These are phyloP conservation scores for Mastacembelus armatus DNA, from an alignment of 2,797 vertebrate species.

Conservation along the genomic window DNA sequence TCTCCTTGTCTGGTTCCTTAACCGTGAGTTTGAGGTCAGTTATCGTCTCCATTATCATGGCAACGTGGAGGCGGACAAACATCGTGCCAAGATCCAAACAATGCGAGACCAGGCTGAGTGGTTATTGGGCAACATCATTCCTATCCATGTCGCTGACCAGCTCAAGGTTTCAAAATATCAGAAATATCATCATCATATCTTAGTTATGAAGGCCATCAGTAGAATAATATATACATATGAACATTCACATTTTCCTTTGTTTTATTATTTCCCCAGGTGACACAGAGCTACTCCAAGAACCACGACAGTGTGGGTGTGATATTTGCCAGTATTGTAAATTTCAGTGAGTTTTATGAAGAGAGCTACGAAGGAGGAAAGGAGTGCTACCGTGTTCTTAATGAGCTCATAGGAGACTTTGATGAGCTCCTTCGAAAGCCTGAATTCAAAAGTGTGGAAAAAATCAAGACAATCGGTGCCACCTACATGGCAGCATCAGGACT, in stretches of 20 bases:
- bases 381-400: conserved; percentile 97
- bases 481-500: conserved; percentile 98
- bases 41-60: conserved; percentile 99
- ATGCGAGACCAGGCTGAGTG: conserved; percentile 98
- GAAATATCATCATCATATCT: no score
- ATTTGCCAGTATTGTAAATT: conserved; percentile 98
- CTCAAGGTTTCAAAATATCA: conserved; percentile 94
- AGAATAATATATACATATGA: neutral
- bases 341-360: conserved; percentile 99
- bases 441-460: conserved; percentile 95
- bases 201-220: neutral
- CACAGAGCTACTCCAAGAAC: conserved; percentile 99
- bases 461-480: conserved; percentile 99
- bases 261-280: conserved; percentile 76
- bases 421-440: conserved; percentile 91
- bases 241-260: no score
- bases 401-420: conserved; percentile 97
- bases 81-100: conserved; percentile 96
- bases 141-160: conserved; percentile 97
- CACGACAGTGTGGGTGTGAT: conserved; percentile 96
- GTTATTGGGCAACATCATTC: conserved; percentile 97
- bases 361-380: conserved; percentile 98
- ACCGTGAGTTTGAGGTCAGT: conserved; percentile 97
- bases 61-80: conserved; percentile 94
- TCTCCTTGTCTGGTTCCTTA: conserved; percentile 97